Evolutionary conservation across 2,797 vertebrate species (phyloP).

Genomic region (Labroides dimidiatus): DNA sequence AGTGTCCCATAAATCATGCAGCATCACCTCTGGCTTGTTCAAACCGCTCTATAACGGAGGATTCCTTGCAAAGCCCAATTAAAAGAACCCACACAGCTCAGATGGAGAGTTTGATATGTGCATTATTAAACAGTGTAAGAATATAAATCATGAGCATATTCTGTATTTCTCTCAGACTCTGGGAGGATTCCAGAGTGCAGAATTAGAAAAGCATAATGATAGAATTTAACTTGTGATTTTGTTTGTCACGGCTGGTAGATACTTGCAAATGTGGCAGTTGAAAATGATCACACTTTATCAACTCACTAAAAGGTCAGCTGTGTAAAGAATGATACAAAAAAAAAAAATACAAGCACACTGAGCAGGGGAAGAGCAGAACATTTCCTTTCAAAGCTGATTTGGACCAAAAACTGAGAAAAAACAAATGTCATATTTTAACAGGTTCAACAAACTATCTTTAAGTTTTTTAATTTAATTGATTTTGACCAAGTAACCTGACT

Average conservation of each 20-base stretch:
- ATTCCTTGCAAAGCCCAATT: constrained; percentile 75
- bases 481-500: too few species aligned
- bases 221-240: constrained; percentile 3
- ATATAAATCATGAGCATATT: constrained; percentile 72
- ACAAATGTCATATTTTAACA: too few species aligned
- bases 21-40: constrained; percentile 64
- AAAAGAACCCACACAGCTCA: constrained; percentile 69
- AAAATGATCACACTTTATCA: constrained; percentile 7
- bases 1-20: constrained; percentile 74
- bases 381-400: too few species aligned
- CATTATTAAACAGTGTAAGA: constrained; percentile 80
- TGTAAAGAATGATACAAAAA: not conserved
- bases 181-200: constrained; percentile 36
- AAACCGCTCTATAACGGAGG: constrained; percentile 63
- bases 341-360: too few species aligned
- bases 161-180: constrained; percentile 29
- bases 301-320: not conserved
- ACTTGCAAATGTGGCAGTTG: not conserved
- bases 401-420: not conserved
- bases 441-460: too few species aligned
- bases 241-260: not conserved
- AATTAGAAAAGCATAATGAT: constrained; percentile 27
- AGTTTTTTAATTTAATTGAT: too few species aligned
- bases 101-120: constrained; percentile 67
- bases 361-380: not conserved